These are phyloP conservation scores for Sinonovacula constricta DNA, from an alignment of 1,140 invertebrate genomes.

Conservation along the genomic window DNA sequence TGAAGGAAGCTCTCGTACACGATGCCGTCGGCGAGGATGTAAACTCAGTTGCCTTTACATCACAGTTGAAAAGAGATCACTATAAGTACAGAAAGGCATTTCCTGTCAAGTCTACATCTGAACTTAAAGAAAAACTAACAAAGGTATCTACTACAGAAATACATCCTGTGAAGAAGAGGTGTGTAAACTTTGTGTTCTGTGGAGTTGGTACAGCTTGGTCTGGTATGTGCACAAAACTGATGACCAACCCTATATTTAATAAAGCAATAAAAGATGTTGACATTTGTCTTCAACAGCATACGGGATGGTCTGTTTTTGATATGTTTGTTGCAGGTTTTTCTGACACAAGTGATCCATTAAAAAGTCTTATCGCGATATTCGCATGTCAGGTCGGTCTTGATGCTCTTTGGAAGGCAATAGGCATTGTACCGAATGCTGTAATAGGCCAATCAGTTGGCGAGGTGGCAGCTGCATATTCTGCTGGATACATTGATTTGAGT, in stretches of 20 bases:
- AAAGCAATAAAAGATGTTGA: slow-evolving; percentile 56
- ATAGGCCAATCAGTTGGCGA: slow-evolving; percentile 71
- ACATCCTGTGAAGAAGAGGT: background rate
- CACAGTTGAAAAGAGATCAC: slow-evolving; percentile 55
- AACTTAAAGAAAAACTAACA: slow-evolving; percentile 21
- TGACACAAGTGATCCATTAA: slow-evolving; percentile 62
- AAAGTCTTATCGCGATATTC: slow-evolving; percentile 65
- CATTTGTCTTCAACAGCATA: slow-evolving; percentile 37
- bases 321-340: background rate
- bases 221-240: slow-evolving; percentile 60
- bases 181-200: slow-evolving; percentile 64
- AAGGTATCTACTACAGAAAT: background rate
- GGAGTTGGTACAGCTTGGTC: slow-evolving; percentile 64
- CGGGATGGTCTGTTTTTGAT: slow-evolving; percentile 54
- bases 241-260: slow-evolving; percentile 47
- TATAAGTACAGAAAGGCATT: slow-evolving; percentile 40
- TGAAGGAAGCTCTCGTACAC: slow-evolving; percentile 3
- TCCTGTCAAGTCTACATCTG: slow-evolving; percentile 30
- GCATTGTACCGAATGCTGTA: slow-evolving; percentile 59
- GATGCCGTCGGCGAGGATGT: too few relatives aligned
- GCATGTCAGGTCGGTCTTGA: slow-evolving; percentile 65
- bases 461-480: slow-evolving; percentile 64
- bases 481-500: slow-evolving; percentile 56
- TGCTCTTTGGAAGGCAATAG: slow-evolving; percentile 57
- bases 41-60: slow-evolving; percentile 58